Conservation (phyloP, 2,888 invertebrate species). For the Sesamia inferens region DNA sequence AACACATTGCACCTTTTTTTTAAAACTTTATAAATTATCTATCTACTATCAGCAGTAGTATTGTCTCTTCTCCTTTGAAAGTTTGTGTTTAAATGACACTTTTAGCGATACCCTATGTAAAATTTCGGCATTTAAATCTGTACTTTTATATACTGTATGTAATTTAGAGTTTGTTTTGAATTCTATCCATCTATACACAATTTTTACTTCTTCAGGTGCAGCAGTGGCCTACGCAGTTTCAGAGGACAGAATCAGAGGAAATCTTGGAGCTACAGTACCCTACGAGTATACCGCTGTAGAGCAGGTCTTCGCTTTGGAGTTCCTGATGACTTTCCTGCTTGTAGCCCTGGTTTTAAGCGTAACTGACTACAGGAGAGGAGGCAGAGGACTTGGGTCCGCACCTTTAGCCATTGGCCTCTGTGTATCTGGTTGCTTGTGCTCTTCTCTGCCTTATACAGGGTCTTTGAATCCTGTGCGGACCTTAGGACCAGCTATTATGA, state of each 20-base stretch:
- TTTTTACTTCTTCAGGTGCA: slow-evolving; percentile 58
- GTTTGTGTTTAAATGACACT: no score
- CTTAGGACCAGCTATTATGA: slow-evolving; percentile 65
- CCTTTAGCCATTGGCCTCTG: slow-evolving; percentile 68
- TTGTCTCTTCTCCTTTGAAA: no score
- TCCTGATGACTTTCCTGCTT: slow-evolving; percentile 65
- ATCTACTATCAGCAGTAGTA: no score
- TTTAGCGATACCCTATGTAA: no score
- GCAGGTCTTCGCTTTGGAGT: slow-evolving; percentile 62
- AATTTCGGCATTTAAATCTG: no score
- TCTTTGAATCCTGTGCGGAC: slow-evolving; percentile 66
- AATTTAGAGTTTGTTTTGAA: no score
- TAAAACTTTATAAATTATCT: no score
- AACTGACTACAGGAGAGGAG: slow-evolving; percentile 60
- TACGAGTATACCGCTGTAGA: slow-evolving; percentile 31
- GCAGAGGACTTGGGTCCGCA: slow-evolving; percentile 65
- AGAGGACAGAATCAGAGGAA: slow-evolving; percentile 38
- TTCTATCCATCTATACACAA: no score
- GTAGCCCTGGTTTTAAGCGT: slow-evolving; percentile 65
- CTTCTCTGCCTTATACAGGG: slow-evolving; percentile 62
- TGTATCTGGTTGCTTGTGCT: slow-evolving; percentile 64
- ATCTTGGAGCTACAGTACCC: slow-evolving; percentile 59
- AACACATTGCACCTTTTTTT: no score
- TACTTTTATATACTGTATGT: no score
- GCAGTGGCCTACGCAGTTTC: slow-evolving; percentile 60